Conservation (phyloP, 64 coral and sea anemone genomes). For the Dendronephthya gigantea region DNA sequence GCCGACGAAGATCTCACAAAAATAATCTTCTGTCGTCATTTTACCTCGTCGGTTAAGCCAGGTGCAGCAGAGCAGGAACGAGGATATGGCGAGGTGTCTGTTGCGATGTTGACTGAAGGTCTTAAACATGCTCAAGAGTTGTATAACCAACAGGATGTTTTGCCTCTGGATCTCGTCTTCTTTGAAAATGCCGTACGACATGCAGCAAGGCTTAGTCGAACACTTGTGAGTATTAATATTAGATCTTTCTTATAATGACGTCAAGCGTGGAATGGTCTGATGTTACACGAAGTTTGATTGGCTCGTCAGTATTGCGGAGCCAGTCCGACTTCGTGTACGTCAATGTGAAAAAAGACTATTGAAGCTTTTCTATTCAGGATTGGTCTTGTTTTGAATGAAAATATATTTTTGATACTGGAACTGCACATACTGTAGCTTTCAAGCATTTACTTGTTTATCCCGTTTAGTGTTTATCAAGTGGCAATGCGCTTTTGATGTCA, state of each 20-base stretch:
- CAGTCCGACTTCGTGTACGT: too few relatives aligned
- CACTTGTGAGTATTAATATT: conserved; percentile 53
- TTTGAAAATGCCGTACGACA: conserved; percentile 74
- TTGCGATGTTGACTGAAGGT: conserved; percentile 57
- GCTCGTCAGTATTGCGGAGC: too few relatives aligned
- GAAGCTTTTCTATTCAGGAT: too few relatives aligned
- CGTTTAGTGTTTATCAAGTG: conserved; percentile 26
- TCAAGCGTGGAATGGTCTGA: too few relatives aligned
- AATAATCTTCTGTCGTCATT: conserved; percentile 76
- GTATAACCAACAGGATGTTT: conserved; percentile 44
- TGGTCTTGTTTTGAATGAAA: too few relatives aligned
- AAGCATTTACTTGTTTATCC: not conserved
- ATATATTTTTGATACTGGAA: too few relatives aligned
- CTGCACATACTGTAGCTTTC: too few relatives aligned
- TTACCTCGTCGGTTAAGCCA: conserved; percentile 30
- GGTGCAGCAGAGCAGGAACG: not conserved
- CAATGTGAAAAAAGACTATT: too few relatives aligned
- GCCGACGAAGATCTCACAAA: conserved; percentile 72
- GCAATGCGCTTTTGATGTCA: conserved; percentile 70
- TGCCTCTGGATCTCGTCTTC: conserved; percentile 51
- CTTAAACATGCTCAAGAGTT: conserved; percentile 40
- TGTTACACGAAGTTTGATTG: too few relatives aligned
- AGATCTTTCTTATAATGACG: not conserved
- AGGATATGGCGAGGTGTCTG: conserved; percentile 64
- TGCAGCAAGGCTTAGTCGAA: conserved; percentile 67